Evolutionary conservation across 1,140 invertebrate genomes (phyloP).

Genomic region (Zeugodacus cucurbitae): DNA sequence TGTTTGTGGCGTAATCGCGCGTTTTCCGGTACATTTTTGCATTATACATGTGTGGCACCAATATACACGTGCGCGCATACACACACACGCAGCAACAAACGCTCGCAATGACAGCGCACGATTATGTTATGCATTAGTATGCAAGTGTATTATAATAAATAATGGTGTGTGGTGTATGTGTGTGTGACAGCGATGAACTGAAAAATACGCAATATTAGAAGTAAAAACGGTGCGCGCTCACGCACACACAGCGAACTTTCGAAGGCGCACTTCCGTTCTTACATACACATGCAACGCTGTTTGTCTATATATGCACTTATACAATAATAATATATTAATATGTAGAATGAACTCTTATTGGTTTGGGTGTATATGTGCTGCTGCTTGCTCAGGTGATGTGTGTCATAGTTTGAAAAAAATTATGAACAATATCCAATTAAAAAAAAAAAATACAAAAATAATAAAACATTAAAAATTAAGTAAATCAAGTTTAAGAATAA

Average conservation of each 20-base stretch:
- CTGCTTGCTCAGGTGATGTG: background rate
- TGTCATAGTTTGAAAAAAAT: background rate
- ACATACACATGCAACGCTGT: background rate
- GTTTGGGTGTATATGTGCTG: background rate
- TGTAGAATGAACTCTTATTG: background rate
- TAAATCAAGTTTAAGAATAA: too few species aligned
- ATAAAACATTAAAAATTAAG: background rate
- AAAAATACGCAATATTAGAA: background rate
- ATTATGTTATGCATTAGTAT: background rate
- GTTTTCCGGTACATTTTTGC: conserved; percentile 15
- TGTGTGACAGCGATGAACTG: background rate
- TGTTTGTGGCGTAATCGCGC: background rate
- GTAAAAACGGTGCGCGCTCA: background rate
- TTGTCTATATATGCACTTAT: background rate
- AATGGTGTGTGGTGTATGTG: background rate
- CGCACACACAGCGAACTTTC: background rate
- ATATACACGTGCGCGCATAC: conserved; percentile 33
- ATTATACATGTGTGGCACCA: background rate
- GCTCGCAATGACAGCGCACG: background rate
- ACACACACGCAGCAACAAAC: conserved; percentile 43
- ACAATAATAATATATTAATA: too few species aligned
- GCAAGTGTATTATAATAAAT: background rate
- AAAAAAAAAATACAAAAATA: background rate
- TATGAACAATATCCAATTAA: background rate
- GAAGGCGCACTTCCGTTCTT: background rate